These are phyloP conservation scores for Fragum whitleyi DNA, from an alignment of 2,888 invertebrate genomes.

Conservation along the genomic window DNA sequence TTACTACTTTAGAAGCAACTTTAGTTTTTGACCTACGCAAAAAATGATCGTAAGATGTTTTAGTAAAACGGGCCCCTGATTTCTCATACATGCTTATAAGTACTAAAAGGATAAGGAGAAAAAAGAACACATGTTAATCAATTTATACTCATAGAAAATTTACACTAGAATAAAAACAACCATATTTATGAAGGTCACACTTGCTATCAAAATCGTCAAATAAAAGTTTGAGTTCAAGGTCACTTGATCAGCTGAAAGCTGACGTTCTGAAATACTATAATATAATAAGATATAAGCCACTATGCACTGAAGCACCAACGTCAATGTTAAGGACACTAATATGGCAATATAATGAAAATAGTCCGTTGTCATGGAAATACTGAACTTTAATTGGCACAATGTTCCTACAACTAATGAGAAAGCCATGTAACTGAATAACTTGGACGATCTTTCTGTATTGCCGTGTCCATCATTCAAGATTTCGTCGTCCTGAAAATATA, in stretches of 20 bases:
- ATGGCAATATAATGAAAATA: conserved; percentile 1
- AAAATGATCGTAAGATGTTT: no score
- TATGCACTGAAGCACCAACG: conserved; percentile 6
- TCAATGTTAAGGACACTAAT: neutral
- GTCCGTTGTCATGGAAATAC: neutral
- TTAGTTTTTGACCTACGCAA: no score
- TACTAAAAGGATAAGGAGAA: no score
- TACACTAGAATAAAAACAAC: conserved; percentile 5
- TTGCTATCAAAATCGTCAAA: conserved; percentile 10
- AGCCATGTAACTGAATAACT: conserved; percentile 15
- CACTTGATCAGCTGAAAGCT: neutral
- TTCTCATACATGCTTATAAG: no score
- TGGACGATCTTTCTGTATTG: neutral
- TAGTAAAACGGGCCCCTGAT: no score
- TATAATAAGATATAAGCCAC: conserved; percentile 8
- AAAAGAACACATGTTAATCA: no score
- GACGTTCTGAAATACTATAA: neutral
- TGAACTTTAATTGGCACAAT: conserved; percentile 15
- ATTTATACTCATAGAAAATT: neutral
- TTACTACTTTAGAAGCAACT: no score
- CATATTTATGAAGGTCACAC: conserved; percentile 22
- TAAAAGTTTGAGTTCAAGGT: neutral
- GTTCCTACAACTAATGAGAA: conserved; percentile 19
- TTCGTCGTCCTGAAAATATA: neutral
- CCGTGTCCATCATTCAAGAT: neutral